Percentiles rank a stretch among this genome's conserved stretches.
Conservation (phyloP, 2,888 invertebrate species). For the Coleophora flavipennella region DNA sequence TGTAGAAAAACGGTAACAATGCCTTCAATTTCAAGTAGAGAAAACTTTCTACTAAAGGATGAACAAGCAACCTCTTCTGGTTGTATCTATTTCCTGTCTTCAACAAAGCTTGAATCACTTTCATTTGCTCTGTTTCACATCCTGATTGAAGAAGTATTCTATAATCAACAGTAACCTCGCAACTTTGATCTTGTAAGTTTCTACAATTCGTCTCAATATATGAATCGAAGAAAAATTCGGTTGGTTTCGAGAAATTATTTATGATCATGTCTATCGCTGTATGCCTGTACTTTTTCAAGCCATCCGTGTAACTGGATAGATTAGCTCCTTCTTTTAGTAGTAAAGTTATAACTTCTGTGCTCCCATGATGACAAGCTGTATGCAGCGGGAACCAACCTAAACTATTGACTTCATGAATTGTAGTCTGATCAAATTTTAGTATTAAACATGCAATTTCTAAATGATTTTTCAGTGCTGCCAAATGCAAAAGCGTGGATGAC, state of each 20-base stretch:
- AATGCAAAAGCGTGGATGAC: slow-evolving; percentile 52
- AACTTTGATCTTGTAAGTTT: slow-evolving; percentile 49
- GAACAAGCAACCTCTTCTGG: slow-evolving; percentile 61
- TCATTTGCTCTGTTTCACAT: slow-evolving; percentile 66
- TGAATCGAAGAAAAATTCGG: slow-evolving; percentile 66
- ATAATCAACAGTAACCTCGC: slow-evolving; percentile 66
- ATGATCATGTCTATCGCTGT: slow-evolving; percentile 68
- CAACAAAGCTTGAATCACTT: slow-evolving; percentile 66
- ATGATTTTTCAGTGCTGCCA: slow-evolving; percentile 52
- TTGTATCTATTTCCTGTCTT: slow-evolving; percentile 66
- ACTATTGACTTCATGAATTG: slow-evolving; percentile 54
- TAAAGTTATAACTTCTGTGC: slow-evolving; percentile 67
- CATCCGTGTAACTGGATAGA: slow-evolving; percentile 49
- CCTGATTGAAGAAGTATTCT: slow-evolving; percentile 55
- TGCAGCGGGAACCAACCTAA: slow-evolving; percentile 57
- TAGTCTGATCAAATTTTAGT: slow-evolving; percentile 46
- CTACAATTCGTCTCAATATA: slow-evolving; percentile 59
- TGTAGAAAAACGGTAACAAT: slow-evolving; percentile 66
- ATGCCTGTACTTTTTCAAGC: slow-evolving; percentile 46
- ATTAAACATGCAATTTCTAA: slow-evolving; percentile 45
- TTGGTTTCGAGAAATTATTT: slow-evolving; percentile 65
- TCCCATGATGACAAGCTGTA: slow-evolving; percentile 68
- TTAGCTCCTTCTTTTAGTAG: slow-evolving; percentile 60
- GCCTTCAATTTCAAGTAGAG: slow-evolving; percentile 72
- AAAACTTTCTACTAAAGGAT: slow-evolving; percentile 73